phyloP scores from a whole-genome alignment of 2,113 vertebrate species.

The Herpetotheres cachinnans region DNA sequence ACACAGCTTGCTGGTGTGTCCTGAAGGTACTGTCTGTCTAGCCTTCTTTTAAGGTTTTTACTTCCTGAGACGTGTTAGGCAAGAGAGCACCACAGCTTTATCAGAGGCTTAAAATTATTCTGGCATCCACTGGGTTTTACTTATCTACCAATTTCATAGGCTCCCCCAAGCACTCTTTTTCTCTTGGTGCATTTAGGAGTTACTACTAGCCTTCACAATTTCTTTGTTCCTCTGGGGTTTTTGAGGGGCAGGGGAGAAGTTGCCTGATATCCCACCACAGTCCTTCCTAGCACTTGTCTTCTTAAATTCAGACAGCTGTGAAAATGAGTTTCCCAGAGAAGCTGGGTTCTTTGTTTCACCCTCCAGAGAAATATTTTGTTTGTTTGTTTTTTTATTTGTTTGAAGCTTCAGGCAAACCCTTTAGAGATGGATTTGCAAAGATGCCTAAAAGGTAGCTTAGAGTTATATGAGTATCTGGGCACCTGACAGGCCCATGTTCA shows the following conservation, averaged over 20 bases:
- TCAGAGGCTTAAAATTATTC: neutral
- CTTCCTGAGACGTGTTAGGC: neutral
- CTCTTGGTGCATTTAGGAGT: neutral
- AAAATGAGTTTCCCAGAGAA: neutral
- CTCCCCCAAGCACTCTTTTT: neutral
- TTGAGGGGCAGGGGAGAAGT: neutral
- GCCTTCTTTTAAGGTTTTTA: neutral
- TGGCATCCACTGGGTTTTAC: neutral
- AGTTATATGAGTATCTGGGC: neutral
- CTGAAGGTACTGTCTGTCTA: rapidly evolving
- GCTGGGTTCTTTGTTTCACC: neutral
- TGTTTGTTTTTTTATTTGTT: neutral
- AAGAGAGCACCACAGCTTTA: neutral
- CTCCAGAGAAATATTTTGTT: neutral
- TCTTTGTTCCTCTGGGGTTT: neutral
- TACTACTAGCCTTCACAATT: neutral
- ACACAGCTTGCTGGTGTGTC: neutral
- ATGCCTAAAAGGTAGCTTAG: neutral
- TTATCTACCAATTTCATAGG: neutral
- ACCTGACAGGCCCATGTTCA: neutral
- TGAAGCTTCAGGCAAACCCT: neutral
- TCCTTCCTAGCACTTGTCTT: neutral
- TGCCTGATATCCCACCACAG: neutral
- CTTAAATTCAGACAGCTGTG: neutral
- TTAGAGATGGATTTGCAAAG: neutral